These are phyloP conservation scores for Disparrhopalites patrizii DNA, from an alignment of 2,888 invertebrate genomes.

Conservation along the genomic window DNA sequence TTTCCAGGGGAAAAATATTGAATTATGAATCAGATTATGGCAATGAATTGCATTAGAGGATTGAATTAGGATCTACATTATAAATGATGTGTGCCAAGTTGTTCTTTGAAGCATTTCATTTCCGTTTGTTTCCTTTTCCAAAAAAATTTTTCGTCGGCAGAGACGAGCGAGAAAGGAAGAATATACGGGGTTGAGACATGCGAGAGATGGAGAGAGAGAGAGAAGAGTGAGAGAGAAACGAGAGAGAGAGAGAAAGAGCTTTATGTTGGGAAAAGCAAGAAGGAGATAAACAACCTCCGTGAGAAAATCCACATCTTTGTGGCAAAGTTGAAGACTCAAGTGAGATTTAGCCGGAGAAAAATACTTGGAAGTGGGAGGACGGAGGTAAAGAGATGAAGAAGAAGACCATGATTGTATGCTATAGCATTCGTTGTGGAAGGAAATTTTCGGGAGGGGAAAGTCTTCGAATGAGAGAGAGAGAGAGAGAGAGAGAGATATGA, in stretches of 20 bases:
- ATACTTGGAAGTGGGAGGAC: constrained; percentile 22
- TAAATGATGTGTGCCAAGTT: constrained; percentile 1
- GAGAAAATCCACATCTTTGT: constrained; percentile 3
- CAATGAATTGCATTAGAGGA: too few relatives aligned
- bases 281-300: constrained; percentile 8
- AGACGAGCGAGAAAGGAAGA: constrained; percentile 14
- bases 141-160: neutral
- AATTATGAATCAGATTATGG: constrained; percentile 2
- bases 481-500: constrained; percentile 11
- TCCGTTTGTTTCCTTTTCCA: constrained; percentile 8
- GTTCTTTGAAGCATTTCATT: neutral
- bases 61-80: constrained; percentile 5
- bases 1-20: neutral
- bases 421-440: too few relatives aligned
- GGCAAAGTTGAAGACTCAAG: constrained; percentile 1
- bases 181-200: constrained; percentile 20
- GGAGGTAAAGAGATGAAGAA: constrained; percentile 16
- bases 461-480: constrained; percentile 19
- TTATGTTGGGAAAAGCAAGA: constrained; percentile 6
- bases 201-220: constrained; percentile 29
- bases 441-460: too few relatives aligned
- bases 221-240: constrained; percentile 33
- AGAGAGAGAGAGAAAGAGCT: constrained; percentile 8
- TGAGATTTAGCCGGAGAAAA: constrained; percentile 5
- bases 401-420: too few relatives aligned